Evolutionary conservation across 2,797 vertebrate species (phyloP).

Genomic region (Poeciliopsis turneri): DNA sequence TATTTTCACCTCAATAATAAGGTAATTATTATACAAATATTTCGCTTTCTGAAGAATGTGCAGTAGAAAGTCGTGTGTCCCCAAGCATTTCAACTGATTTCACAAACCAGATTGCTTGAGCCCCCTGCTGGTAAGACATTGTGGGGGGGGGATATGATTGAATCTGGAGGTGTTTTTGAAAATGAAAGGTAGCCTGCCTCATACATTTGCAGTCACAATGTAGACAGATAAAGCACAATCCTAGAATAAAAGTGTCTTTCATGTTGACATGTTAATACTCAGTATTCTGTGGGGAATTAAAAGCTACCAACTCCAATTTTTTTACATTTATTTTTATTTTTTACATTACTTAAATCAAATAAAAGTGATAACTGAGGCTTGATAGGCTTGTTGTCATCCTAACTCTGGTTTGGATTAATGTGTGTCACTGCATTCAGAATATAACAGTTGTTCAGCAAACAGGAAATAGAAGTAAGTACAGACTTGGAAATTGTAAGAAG

Average conservation of each 20-base stretch:
- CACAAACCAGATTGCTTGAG: neutral
- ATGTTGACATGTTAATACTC: neutral
- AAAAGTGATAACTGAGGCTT: conserved; percentile 2
- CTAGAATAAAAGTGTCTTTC: conserved; percentile 15
- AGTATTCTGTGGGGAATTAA: too few relatives aligned
- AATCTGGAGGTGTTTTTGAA: conserved; percentile 12
- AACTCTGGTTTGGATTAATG: neutral
- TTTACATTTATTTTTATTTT: neutral
- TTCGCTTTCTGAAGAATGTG: conserved; percentile 1
- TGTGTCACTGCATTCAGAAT: neutral
- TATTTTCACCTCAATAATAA: conserved; percentile 6
- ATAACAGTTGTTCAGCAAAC: neutral
- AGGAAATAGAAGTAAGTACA: neutral
- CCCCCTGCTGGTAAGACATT: neutral
- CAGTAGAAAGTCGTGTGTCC: conserved; percentile 3
- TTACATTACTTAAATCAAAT: neutral
- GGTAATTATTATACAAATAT: conserved; percentile 23
- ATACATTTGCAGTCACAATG: conserved; percentile 24
- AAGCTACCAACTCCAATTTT: neutral
- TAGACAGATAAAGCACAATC: conserved; percentile 19
- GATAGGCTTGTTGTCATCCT: conserved; percentile 7
- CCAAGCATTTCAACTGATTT: neutral
- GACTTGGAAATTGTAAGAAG: neutral
- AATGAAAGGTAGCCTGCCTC: neutral
- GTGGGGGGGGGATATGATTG: neutral